Percentiles rank a stretch among this genome's conserved stretches.
These are phyloP conservation scores for Apocheima hispidaria DNA, from an alignment of 2,888 invertebrate species.

Conservation along the genomic window DNA sequence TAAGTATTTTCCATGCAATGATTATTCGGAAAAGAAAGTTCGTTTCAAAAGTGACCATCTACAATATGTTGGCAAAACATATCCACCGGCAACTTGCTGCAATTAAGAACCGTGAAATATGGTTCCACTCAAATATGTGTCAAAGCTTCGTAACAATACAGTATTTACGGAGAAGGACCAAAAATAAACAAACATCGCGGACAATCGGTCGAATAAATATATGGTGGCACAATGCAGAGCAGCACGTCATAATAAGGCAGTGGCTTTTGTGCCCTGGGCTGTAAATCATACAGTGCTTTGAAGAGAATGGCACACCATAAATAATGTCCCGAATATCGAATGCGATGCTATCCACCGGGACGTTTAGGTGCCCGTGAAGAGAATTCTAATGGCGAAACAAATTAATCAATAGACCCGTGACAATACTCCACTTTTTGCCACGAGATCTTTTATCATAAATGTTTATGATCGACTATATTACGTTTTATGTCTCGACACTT, in stretches of 20 bases:
- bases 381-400: constrained; percentile 79
- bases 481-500: constrained; percentile 48
- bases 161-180: constrained; percentile 80
- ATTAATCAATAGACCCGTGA: constrained; percentile 78
- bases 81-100: constrained; percentile 56
- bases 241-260: constrained; percentile 84
- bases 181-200: constrained; percentile 83
- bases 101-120: constrained; percentile 82
- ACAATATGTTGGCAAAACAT: constrained; percentile 65
- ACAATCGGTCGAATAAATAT: constrained; percentile 79
- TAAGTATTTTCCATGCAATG: background rate
- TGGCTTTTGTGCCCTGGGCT: constrained; percentile 78
- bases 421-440: constrained; percentile 67
- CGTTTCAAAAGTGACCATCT: constrained; percentile 30
- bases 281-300: constrained; percentile 84
- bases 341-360: constrained; percentile 70
- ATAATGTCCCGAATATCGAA: constrained; percentile 76
- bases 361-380: constrained; percentile 72
- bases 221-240: constrained; percentile 80
- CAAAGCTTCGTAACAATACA: constrained; percentile 74
- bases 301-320: constrained; percentile 83
- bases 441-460: constrained; percentile 57
- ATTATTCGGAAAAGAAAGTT: background rate
- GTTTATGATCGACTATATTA: constrained; percentile 57
- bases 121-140: constrained; percentile 70